Evolutionary conservation across 2,888 invertebrate species (phyloP).

Genomic region (Epirrita christyi): DNA sequence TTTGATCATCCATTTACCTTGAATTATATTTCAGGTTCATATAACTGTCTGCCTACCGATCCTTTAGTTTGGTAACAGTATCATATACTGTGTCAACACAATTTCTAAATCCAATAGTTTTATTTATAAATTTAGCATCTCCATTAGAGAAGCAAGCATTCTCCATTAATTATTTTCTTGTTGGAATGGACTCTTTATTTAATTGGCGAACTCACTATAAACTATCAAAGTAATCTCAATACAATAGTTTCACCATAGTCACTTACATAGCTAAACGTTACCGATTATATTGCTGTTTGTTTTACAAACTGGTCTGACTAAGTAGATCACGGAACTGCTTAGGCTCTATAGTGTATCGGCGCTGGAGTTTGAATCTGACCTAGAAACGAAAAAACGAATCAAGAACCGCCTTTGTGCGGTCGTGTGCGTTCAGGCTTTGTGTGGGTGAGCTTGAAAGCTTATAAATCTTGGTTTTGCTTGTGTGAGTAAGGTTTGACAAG

Average conservation of each 20-base stretch:
- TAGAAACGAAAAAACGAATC: conserved; percentile 72
- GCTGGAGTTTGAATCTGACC: conserved; percentile 59
- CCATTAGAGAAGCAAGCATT: neutral
- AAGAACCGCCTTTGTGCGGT: conserved; percentile 53
- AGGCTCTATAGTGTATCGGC: conserved; percentile 49
- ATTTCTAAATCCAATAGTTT: neutral
- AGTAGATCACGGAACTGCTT: conserved; percentile 70
- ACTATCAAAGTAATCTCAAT: conserved; percentile 28
- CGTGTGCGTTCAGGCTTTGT: conserved; percentile 46
- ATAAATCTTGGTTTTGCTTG: conserved; percentile 66
- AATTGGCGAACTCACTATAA: neutral
- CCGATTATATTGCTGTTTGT: conserved; percentile 41
- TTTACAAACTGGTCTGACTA: conserved; percentile 47
- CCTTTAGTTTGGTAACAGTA: neutral
- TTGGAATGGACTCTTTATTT: neutral
- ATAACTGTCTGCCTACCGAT: neutral
- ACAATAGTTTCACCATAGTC: conserved; percentile 34
- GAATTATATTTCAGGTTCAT: neutral
- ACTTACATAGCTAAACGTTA: conserved; percentile 32
- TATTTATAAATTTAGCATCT: neutral
- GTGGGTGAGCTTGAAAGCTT: conserved; percentile 72
- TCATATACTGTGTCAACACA: neutral
- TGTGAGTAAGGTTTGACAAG: conserved; percentile 61
- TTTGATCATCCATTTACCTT: neutral
- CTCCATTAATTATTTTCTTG: too few species aligned